Evolutionary conservation across 2,888 invertebrate species (phyloP), one percentile per base, ranked within the genome.

Genomic region (Syrista parreyssii): DNA sequence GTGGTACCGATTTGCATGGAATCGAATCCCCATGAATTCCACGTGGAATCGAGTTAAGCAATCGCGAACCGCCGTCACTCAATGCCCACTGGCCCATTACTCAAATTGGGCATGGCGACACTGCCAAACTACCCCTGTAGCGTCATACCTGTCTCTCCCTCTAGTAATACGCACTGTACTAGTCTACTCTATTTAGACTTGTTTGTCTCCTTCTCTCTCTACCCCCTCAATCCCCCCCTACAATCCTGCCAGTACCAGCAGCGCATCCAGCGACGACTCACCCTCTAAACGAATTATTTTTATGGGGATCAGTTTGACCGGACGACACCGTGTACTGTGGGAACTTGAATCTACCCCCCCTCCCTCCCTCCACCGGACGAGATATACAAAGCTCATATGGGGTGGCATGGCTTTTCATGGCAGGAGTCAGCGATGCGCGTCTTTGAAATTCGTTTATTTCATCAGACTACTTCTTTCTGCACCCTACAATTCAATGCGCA

Each of bases 231-330:
- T 15, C 40, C 40, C 55, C 55, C 9, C 23, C 55, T 9, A 55
- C 23, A 55, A 55, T 55, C 15, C 55, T 55, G 23, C 55, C 55
- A 55, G 55, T 55, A 55, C 55, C 55, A 55, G 55, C 55, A 55
- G 23, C 55, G 55, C 55, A 55, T 55, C 55, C 55, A 55, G 33
- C 73, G 32, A 23, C 68, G 36, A 69, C 76, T 77, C 80, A 78
- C 75, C 73, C 82, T 79, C 75, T 84, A 84, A 84, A 80, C 82
- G 81, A 83, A 84, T 84, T 83, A 83, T 80, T 77, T 78, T 78
- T 78, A 80, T 68, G 76, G 75, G 75, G 69, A 79, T 34, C 74
- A 75, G 72, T 75, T 69, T 35, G 71, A 69, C 78, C 74, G 76
- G 34, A 30, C 15, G 74, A 74, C 34, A 34, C 78, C 73, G 75